Evolutionary conservation across 1,140 invertebrate genomes (phyloP).

Genomic region (Saccostrea glomerata): DNA sequence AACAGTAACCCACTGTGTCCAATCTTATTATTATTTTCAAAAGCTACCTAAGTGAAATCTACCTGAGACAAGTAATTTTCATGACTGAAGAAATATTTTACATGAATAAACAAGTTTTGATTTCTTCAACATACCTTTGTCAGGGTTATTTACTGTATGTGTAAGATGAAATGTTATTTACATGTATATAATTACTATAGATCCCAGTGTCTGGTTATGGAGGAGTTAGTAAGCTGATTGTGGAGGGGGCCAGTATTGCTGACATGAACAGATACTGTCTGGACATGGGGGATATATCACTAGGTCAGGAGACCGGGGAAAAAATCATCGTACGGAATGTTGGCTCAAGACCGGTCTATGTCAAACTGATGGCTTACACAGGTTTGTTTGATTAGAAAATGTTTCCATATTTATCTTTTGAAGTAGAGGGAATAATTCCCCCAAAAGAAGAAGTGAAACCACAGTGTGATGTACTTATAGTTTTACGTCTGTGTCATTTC

Average conservation of each 20-base stretch:
- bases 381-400: background rate
- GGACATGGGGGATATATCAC: slow-evolving; percentile 22
- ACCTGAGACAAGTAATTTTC: too few relatives aligned
- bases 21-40: too few relatives aligned
- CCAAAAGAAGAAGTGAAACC: background rate
- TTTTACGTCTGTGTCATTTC: background rate
- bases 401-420: background rate
- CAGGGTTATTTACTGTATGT: too few relatives aligned
- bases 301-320: background rate
- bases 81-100: too few relatives aligned
- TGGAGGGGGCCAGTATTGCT: slow-evolving; percentile 27
- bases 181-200: background rate
- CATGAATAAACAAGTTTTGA: too few relatives aligned
- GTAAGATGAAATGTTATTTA: too few relatives aligned
- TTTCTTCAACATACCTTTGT: too few relatives aligned
- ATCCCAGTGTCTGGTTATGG: slow-evolving; percentile 35
- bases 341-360: slow-evolving; percentile 5
- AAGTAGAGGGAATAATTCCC: too few relatives aligned
- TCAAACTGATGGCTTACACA: slow-evolving; percentile 11
- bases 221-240: slow-evolving; percentile 16
- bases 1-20: too few relatives aligned
- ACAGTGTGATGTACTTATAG: background rate
- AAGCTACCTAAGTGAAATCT: too few relatives aligned
- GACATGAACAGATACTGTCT: slow-evolving; percentile 30
- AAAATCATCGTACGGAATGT: background rate